Percentiles rank a stretch among this genome's conserved stretches.
Evolutionary conservation across 2,888 invertebrate species (phyloP).

Genomic region (Chrysopilus asiliformis): DNA sequence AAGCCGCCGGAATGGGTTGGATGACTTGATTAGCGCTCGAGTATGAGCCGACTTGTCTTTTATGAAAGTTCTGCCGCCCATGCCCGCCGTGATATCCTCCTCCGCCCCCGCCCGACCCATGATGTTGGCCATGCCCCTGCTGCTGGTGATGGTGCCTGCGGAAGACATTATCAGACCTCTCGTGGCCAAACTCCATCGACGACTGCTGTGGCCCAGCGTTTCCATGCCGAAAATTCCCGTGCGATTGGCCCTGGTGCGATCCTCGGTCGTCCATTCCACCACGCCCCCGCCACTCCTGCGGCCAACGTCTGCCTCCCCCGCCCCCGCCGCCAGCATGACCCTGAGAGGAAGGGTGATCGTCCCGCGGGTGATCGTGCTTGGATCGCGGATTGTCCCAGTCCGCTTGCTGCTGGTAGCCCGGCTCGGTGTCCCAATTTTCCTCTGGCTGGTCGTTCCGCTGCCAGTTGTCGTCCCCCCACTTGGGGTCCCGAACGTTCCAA

Average conservation of each 20-base stretch:
- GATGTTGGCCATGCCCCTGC: slow-evolving; percentile 3
- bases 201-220: background rate
- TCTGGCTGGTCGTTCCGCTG: slow-evolving; percentile 14
- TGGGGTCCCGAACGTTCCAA: slow-evolving; percentile 8
- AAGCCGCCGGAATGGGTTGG: background rate
- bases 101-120: slow-evolving; percentile 2
- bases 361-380: slow-evolving; percentile 10
- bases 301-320: slow-evolving; percentile 8
- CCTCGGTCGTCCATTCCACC: slow-evolving; percentile 21
- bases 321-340: slow-evolving; percentile 4
- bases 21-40: slow-evolving; percentile 23
- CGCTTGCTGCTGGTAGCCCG: slow-evolving; percentile 7
- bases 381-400: slow-evolving; percentile 11
- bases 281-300: slow-evolving; percentile 11
- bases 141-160: slow-evolving; percentile 6
- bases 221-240: background rate
- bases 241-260: background rate
- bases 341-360: slow-evolving; percentile 4
- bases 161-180: slow-evolving; percentile 2
- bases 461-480: slow-evolving; percentile 10
- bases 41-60: slow-evolving; percentile 30
- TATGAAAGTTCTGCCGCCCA: slow-evolving; percentile 27
- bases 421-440: slow-evolving; percentile 21
- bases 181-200: slow-evolving; percentile 4
- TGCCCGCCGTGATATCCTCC: slow-evolving; percentile 13